A percentile compares a stretch with the other conserved stretches of the same genome.
These are phyloP conservation scores for Microcebus griseorufus DNA, from an alignment of 2,113 vertebrate genomes.

Conservation along the genomic window DNA sequence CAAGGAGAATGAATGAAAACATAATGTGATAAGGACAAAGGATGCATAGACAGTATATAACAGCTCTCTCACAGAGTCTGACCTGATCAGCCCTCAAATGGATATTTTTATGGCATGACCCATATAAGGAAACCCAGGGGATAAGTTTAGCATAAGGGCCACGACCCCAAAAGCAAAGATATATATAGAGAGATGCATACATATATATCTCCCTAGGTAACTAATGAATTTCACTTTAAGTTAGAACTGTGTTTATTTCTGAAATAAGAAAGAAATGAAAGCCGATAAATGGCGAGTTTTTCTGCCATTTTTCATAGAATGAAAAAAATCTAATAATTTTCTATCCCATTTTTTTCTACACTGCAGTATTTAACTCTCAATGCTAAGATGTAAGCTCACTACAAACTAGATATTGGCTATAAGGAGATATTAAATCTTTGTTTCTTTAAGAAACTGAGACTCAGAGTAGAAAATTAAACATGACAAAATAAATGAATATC, in stretches of 20 bases:
- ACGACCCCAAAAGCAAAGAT: constrained; percentile 53
- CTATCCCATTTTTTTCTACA: not conserved
- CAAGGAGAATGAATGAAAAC: constrained; percentile 61
- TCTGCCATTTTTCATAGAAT: not conserved
- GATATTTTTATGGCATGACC: constrained; percentile 67
- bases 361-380: not conserved
- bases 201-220: not conserved
- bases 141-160: constrained; percentile 48
- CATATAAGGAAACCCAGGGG: constrained; percentile 67
- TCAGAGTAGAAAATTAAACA: constrained; percentile 28
- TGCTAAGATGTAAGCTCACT: not conserved
- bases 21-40: constrained; percentile 69
- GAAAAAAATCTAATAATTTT: constrained; percentile 23
- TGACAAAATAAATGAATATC: constrained; percentile 34
- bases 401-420: not conserved
- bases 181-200: not conserved
- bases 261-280: constrained; percentile 33
- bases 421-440: not conserved
- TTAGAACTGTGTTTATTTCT: not conserved
- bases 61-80: constrained; percentile 58
- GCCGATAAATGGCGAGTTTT: not conserved
- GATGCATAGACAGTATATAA: constrained; percentile 46
- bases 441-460: constrained; percentile 53
- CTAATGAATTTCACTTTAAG: not conserved
- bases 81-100: constrained; percentile 54